These are phyloP conservation scores for Amphipyra berbera DNA, from an alignment of 2,888 invertebrate genomes.

Conservation along the genomic window DNA sequence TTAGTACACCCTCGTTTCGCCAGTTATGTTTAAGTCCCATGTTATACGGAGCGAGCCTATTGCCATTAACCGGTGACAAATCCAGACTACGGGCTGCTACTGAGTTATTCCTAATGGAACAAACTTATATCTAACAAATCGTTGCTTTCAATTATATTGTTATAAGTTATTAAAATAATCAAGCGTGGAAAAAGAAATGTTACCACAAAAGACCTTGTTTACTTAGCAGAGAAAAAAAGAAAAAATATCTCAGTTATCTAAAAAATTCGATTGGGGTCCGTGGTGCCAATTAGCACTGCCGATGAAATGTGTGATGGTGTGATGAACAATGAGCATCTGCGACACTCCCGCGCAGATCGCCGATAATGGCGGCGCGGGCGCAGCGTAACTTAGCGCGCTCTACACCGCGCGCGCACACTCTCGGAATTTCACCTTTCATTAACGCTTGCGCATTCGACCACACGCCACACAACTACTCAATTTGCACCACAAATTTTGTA, in stretches of 20 bases:
- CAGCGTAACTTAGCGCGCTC: constrained; percentile 59
- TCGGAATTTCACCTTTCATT: constrained; percentile 53
- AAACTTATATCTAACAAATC: too few relatives aligned
- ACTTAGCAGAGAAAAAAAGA: constrained; percentile 29
- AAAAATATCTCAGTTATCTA: constrained; percentile 52
- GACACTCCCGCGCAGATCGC: constrained; percentile 58
- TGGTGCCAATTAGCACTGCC: constrained; percentile 75
- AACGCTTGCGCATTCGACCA: constrained; percentile 52
- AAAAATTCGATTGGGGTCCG: constrained; percentile 57
- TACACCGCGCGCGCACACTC: constrained; percentile 41
- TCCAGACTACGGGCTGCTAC: too few relatives aligned
- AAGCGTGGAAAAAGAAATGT: constrained; percentile 22
- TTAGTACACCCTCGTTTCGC: too few relatives aligned
- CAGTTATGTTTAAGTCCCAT: too few relatives aligned
- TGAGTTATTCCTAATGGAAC: too few relatives aligned
- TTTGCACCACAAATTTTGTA: constrained; percentile 30
- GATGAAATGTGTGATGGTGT: constrained; percentile 69
- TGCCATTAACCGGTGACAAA: too few relatives aligned
- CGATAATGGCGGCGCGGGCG: constrained; percentile 61
- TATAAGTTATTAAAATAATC: background rate
- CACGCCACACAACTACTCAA: constrained; percentile 36
- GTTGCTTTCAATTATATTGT: background rate
- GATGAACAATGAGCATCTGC: constrained; percentile 68
- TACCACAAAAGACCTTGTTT: constrained; percentile 27
- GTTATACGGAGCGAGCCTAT: too few relatives aligned